phyloP scores from a whole-genome alignment of 2,888 invertebrate genomes.

The Agrypnus murinus region DNA sequence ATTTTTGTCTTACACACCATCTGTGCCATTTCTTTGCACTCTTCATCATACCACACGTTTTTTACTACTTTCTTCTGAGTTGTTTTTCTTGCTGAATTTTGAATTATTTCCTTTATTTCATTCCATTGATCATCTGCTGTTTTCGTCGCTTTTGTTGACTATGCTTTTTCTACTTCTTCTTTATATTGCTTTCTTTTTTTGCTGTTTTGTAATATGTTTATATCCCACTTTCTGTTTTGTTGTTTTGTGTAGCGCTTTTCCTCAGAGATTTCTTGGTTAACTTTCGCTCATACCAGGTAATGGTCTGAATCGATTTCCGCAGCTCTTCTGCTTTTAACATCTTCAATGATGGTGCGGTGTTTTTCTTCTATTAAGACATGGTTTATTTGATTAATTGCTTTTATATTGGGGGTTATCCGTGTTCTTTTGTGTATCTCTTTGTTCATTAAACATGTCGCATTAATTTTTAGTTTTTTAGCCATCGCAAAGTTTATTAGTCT shows the following conservation, averaged over 20 bases:
- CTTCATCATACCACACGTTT: conserved; percentile 4
- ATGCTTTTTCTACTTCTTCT: not conserved
- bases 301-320: not conserved
- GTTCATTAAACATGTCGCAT: no score
- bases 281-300: conserved; percentile 8
- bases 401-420: not conserved
- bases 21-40: no score
- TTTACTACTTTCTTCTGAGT: not conserved
- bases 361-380: no score
- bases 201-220: no score
- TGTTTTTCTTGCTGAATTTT: not conserved
- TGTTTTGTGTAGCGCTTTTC: conserved; percentile 4
- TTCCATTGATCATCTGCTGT: conserved; percentile 7
- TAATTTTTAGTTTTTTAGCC: no score
- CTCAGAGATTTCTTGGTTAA: not conserved
- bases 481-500: not conserved
- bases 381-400: no score
- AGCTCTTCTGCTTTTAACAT: conserved; percentile 9
- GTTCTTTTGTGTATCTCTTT: no score
- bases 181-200: no score
- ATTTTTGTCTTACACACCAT: no score
- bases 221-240: no score
- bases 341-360: conserved; percentile 2
- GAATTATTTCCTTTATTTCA: conserved; percentile 11
- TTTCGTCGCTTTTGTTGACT: not conserved